phyloP scores from a whole-genome alignment of 2,888 invertebrate genomes.

The Nemoura dubitans region DNA sequence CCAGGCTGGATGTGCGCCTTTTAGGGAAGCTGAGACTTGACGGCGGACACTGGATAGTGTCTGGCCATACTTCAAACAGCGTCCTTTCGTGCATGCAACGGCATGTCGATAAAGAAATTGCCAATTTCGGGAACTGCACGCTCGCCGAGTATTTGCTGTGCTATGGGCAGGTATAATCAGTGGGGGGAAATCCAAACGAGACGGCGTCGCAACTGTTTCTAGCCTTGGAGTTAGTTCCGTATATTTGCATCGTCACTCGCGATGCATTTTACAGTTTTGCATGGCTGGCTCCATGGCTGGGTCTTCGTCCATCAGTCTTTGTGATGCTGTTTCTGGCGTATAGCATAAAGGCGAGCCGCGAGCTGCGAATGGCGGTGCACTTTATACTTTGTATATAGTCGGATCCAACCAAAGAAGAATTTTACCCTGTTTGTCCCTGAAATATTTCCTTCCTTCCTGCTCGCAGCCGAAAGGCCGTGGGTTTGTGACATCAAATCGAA shows the following conservation, averaged over 20 bases:
- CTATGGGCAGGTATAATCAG: too few relatives aligned
- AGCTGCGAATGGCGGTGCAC: too few relatives aligned
- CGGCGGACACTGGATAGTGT: neutral
- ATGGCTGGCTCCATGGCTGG: constrained; percentile 3
- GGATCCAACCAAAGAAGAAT: too few relatives aligned
- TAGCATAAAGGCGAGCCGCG: neutral
- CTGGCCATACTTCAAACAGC: too few relatives aligned
- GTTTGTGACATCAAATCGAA: too few relatives aligned
- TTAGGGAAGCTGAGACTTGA: neutral
- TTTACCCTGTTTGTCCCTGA: too few relatives aligned
- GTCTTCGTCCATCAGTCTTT: neutral
- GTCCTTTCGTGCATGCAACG: neutral
- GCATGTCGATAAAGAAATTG: neutral
- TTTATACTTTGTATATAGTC: too few relatives aligned
- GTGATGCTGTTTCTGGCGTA: neutral
- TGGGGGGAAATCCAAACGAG: neutral
- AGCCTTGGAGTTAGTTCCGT: neutral
- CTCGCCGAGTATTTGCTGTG: too few relatives aligned
- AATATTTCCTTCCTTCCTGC: too few relatives aligned
- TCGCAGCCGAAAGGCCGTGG: too few relatives aligned
- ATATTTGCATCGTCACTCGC: neutral
- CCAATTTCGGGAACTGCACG: neutral
- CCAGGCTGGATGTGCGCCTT: neutral
- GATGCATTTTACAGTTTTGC: constrained; percentile 19
- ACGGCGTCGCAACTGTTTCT: neutral